These are phyloP conservation scores for Cyclargus thomasi DNA, from an alignment of 1,140 invertebrate genomes.

Conservation along the genomic window DNA sequence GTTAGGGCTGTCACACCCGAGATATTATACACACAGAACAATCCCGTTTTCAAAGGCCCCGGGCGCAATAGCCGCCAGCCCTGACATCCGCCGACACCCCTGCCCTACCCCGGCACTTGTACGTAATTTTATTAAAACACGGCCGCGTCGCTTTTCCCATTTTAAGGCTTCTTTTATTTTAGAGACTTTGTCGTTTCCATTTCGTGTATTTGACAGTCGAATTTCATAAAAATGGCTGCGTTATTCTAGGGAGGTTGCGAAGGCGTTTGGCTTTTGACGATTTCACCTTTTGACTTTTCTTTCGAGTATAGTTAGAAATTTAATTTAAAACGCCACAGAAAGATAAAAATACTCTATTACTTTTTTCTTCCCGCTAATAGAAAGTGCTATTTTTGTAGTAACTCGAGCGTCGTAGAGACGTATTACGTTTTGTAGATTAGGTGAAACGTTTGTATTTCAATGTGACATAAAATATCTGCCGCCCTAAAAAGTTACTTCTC, in stretches of 20 bases:
- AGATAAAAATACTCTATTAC: too few species aligned
- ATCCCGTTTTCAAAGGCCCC: too few species aligned
- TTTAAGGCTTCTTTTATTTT: not conserved
- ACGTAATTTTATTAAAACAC: constrained; percentile 65
- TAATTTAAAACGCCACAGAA: too few species aligned
- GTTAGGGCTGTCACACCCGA: constrained; percentile 22
- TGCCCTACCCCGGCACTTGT: constrained; percentile 27
- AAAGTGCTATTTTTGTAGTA: too few species aligned
- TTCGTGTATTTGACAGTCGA: not conserved
- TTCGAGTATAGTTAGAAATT: not conserved
- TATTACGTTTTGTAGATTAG: too few species aligned
- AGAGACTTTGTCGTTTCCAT: not conserved
- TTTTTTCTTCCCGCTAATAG: too few species aligned
- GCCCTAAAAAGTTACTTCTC: too few species aligned
- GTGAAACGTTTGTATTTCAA: too few species aligned
- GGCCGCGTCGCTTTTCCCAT: constrained; percentile 18
- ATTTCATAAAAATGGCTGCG: not conserved
- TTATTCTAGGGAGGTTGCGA: not conserved
- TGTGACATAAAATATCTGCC: too few species aligned
- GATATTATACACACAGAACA: not conserved
- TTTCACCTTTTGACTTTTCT: not conserved
- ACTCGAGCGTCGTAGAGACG: too few species aligned
- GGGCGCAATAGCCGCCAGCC: not conserved
- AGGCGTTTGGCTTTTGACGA: not conserved
- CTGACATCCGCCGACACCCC: constrained; percentile 26